Conservation (phyloP, 2,113 vertebrate species). For the Campylomormyrus tamandua region DNA sequence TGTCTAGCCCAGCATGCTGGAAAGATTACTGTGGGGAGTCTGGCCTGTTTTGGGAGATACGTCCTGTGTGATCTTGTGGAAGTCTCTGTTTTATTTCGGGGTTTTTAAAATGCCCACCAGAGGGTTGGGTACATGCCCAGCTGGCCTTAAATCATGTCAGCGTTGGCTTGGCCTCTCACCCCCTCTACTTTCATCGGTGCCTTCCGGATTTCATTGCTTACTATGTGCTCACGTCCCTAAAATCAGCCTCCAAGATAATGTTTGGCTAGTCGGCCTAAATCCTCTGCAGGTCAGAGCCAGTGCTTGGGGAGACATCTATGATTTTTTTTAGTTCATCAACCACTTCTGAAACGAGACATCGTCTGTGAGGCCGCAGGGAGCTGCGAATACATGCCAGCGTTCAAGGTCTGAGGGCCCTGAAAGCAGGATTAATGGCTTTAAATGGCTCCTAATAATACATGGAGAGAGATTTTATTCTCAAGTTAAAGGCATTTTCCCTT, state of each 20-base stretch:
- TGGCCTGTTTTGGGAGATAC: not conserved
- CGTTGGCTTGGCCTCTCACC: not conserved
- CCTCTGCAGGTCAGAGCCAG: not conserved
- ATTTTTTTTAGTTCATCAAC: not conserved
- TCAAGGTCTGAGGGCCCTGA: conserved; percentile 37
- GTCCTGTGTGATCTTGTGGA: conserved; percentile 13
- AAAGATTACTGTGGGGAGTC: conserved; percentile 17
- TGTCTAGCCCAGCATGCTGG: not conserved
- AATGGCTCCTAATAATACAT: conserved; percentile 57
- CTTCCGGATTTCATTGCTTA: not conserved
- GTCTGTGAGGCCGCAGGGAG: not conserved
- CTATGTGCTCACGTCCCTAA: not conserved
- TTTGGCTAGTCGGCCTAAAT: not conserved
- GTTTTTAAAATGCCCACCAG: not conserved
- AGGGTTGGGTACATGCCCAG: not conserved
- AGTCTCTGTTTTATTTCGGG: not conserved
- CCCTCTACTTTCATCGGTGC: not conserved
- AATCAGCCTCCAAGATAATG: not conserved
- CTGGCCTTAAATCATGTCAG: conserved; percentile 12
- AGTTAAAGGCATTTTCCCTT: conserved; percentile 53
- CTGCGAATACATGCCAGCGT: conserved; percentile 2
- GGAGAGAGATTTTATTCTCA: conserved; percentile 61
- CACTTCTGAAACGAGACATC: not conserved
- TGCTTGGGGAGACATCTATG: not conserved
- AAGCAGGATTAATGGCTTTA: conserved; percentile 50